A percentile compares a stretch with the other conserved stretches of the same genome.
These are phyloP conservation scores for Esox lucius DNA, from an alignment of 2,797 vertebrate species.

Conservation along the genomic window DNA sequence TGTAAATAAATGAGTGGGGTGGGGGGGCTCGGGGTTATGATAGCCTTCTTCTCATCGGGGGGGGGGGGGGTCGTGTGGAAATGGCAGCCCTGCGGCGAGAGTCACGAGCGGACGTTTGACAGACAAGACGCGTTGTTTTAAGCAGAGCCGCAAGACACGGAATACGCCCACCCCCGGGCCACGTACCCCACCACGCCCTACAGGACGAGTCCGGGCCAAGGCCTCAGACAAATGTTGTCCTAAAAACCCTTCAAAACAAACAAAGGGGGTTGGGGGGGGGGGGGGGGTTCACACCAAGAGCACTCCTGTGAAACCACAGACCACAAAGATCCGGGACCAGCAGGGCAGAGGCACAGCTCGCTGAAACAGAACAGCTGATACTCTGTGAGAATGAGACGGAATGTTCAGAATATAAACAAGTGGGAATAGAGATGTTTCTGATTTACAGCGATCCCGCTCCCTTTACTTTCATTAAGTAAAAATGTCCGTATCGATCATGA, in stretches of 20 bases:
- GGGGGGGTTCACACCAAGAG: slow-evolving; percentile 56
- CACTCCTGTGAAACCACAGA: slow-evolving; percentile 60
- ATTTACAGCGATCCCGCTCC: slow-evolving; percentile 39
- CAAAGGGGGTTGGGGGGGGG: slow-evolving; percentile 3
- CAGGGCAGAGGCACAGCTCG: slow-evolving; percentile 19
- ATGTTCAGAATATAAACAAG: slow-evolving; percentile 47
- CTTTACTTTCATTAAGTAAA: background rate
- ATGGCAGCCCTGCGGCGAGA: slow-evolving; percentile 44
- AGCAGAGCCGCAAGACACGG: slow-evolving; percentile 29
- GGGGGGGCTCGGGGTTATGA: background rate
- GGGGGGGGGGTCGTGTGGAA: slow-evolving; percentile 41
- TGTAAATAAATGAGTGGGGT: slow-evolving; percentile 29
- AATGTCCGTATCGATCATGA: background rate
- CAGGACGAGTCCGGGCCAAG: slow-evolving; percentile 60
- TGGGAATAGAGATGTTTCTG: slow-evolving; percentile 53
- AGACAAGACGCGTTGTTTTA: slow-evolving; percentile 57
- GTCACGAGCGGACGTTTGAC: slow-evolving; percentile 60
- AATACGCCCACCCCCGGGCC: background rate
- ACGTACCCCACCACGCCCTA: slow-evolving; percentile 28
- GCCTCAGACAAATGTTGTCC: slow-evolving; percentile 67
- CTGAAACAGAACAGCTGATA: slow-evolving; percentile 36
- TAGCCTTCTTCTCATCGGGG: slow-evolving; percentile 17
- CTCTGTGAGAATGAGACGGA: slow-evolving; percentile 37
- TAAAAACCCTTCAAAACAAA: slow-evolving; percentile 67
- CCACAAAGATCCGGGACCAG: slow-evolving; percentile 25